These are phyloP conservation scores for Chaetogeoica ovagalla DNA, from an alignment of 2,888 invertebrate species.

Conservation along the genomic window DNA sequence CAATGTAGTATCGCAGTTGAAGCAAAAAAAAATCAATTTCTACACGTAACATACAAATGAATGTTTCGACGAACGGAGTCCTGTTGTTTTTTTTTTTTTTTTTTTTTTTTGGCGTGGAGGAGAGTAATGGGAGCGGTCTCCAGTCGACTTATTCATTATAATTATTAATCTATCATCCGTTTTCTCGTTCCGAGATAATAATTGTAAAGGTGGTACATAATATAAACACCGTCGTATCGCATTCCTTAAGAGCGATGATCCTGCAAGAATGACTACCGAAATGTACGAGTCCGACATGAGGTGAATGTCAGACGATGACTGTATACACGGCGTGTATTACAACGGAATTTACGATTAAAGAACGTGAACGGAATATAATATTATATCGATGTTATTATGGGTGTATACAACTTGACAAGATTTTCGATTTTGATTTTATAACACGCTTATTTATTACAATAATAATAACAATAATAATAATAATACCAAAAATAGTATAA, in stretches of 20 bases:
- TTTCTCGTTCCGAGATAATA: too few species aligned
- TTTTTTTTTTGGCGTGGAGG: too few species aligned
- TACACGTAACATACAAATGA: not conserved
- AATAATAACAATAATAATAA: too few species aligned
- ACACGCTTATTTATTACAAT: not conserved
- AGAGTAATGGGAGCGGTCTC: not conserved
- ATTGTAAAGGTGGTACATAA: too few species aligned
- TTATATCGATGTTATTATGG: too few species aligned
- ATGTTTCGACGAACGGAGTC: not conserved
- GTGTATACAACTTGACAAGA: not conserved
- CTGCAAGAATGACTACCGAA: conserved; percentile 15
- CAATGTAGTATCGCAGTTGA: not conserved
- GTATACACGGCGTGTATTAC: not conserved
- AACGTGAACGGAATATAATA: conserved; percentile 6
- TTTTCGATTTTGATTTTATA: conserved; percentile 11
- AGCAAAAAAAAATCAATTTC: conserved; percentile 29
- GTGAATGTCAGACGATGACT: conserved; percentile 38
- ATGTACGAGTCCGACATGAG: not conserved
- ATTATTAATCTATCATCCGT: too few species aligned
- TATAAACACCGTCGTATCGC: not conserved
- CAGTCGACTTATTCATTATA: conserved; percentile 9
- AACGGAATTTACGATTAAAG: conserved; percentile 16
- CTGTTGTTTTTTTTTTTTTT: conserved; percentile 21
- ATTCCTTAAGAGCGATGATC: conserved; percentile 46
- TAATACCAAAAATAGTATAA: too few species aligned